Evolutionary conservation across 2,113 vertebrate genomes (phyloP).

Genomic region (Scortum barcoo): DNA sequence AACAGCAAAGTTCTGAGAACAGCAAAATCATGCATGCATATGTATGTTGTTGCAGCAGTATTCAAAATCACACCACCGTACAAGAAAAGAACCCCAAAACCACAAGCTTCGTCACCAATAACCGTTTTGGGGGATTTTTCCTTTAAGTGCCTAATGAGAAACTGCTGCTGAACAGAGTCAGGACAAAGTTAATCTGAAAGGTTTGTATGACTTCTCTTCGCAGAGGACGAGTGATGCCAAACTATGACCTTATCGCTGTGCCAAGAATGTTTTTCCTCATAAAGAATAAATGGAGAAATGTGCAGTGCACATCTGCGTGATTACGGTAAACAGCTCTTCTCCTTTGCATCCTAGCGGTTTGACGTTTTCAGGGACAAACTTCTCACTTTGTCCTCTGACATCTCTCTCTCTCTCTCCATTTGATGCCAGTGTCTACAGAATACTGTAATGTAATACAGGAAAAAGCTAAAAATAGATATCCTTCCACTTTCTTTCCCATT

Average conservation of each 20-base stretch:
- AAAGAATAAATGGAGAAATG: slow-evolving; percentile 63
- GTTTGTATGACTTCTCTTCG: slow-evolving; percentile 53
- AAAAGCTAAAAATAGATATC: not conserved
- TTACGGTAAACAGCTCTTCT: slow-evolving; percentile 40
- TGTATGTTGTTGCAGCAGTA: slow-evolving; percentile 14
- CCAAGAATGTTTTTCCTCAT: slow-evolving; percentile 57
- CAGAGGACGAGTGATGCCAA: slow-evolving; percentile 55
- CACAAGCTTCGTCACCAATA: slow-evolving; percentile 46
- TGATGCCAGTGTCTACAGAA: not conserved
- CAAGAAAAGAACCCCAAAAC: slow-evolving; percentile 39
- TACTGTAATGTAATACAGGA: not conserved
- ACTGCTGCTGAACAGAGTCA: slow-evolving; percentile 54
- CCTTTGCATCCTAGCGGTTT: slow-evolving; percentile 12
- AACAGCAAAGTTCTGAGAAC: not conserved
- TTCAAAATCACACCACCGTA: slow-evolving; percentile 3
- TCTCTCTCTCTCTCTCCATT: not conserved
- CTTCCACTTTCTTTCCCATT: not conserved
- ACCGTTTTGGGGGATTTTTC: slow-evolving; percentile 33
- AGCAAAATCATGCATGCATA: slow-evolving; percentile 11
- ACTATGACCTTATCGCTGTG: slow-evolving; percentile 66
- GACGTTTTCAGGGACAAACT: too few species aligned
- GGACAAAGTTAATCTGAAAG: slow-evolving; percentile 53
- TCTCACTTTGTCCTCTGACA: not conserved
- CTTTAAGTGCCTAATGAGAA: slow-evolving; percentile 58
- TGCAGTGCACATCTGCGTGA: slow-evolving; percentile 43